Evolutionary conservation across 2,888 invertebrate genomes (phyloP).

Genomic region (Myopa testacea): DNA sequence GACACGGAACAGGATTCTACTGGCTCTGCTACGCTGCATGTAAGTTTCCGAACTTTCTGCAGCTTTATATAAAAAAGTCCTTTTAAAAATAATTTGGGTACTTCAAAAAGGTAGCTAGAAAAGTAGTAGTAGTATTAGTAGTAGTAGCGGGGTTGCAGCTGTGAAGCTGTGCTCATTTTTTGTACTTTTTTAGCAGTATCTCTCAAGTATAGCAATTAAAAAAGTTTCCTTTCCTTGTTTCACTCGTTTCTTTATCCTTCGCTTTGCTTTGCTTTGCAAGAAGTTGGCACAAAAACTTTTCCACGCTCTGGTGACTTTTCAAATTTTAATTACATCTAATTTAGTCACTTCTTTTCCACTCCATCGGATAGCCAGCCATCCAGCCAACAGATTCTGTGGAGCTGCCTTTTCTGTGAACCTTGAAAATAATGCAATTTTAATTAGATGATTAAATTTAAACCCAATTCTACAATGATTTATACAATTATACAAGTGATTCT

Average conservation of each 20-base stretch:
- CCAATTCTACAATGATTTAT: too few relatives aligned
- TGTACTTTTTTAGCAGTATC: neutral
- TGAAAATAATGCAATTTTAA: constrained; percentile 37
- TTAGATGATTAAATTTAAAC: constrained; percentile 30
- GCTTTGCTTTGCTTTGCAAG: neutral
- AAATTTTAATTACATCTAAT: constrained; percentile 38
- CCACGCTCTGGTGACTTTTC: constrained; percentile 21
- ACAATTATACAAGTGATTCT: neutral
- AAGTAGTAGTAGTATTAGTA: too few relatives aligned
- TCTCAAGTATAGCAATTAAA: constrained; percentile 35
- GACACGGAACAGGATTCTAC: neutral
- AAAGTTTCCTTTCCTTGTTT: constrained; percentile 22
- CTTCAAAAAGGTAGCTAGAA: neutral
- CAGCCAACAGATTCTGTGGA: neutral
- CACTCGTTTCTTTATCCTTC: neutral
- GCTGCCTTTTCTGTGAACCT: constrained; percentile 11
- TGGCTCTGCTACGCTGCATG: neutral
- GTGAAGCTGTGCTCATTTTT: neutral
- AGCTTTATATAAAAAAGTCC: too few relatives aligned
- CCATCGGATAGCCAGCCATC: too few relatives aligned
- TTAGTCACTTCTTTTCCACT: constrained; percentile 18
- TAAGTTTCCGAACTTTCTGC: too few relatives aligned
- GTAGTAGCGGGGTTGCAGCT: too few relatives aligned
- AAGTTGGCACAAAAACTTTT: constrained; percentile 5
- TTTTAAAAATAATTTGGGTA: neutral